Percentiles rank a stretch among this genome's conserved stretches.
phyloP scores from a whole-genome alignment of 2,797 vertebrate genomes.

The Botia almorhae region DNA sequence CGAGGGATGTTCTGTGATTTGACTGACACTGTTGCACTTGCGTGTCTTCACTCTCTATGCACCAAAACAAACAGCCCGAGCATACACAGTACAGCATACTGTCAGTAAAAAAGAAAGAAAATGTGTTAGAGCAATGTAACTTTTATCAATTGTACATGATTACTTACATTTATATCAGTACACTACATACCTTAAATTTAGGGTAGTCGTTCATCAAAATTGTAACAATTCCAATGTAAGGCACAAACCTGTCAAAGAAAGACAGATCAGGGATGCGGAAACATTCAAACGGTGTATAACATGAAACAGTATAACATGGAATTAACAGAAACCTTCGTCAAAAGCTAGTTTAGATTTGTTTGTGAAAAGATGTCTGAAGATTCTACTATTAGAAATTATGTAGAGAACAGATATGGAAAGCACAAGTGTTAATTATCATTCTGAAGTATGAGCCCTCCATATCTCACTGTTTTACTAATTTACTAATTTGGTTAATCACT shows the following conservation, averaged over 20 bases:
- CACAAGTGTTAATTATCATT: not conserved
- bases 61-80: slow-evolving; percentile 83
- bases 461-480: not conserved
- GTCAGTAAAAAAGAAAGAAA: slow-evolving; percentile 41
- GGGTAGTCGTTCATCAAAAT: slow-evolving; percentile 99
- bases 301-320: not conserved
- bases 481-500: not conserved
- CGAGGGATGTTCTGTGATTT: not conserved
- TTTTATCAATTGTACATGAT: not conserved
- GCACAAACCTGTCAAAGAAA: slow-evolving; percentile 87
- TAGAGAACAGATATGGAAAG: not conserved
- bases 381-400: not conserved
- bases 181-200: slow-evolving; percentile 92
- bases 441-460: not conserved
- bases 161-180: not conserved
- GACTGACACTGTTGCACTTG: not conserved
- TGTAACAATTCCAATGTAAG: slow-evolving; percentile 98
- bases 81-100: slow-evolving; percentile 84
- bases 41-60: slow-evolving; percentile 66
- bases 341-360: not conserved
- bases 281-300: not conserved
- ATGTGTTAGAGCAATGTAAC: not conserved
- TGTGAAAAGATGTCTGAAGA: not conserved
- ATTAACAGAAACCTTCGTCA: not conserved
- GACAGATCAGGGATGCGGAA: not conserved